Base-by-base conservation (phyloP, 92 coral and sea anemone species). In the Ricordea florida region DNA sequence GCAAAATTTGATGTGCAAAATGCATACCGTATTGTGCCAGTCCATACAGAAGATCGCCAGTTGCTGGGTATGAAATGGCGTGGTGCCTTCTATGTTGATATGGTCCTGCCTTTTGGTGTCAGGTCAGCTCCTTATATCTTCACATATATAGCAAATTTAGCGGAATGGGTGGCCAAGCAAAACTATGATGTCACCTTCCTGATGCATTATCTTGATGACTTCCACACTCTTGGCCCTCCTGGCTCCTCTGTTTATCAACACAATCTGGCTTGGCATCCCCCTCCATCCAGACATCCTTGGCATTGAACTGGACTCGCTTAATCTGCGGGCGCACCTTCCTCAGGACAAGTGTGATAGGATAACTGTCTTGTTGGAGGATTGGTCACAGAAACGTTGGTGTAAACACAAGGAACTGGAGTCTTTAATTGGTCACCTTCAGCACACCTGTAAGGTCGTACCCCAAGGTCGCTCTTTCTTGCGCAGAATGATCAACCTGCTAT, bases 131-230 rank as follows among this genome's bases (percentile, higher is more conserved):
- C 47, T 13, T 42, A 42, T 3, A 42, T 42, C 14, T 42, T 42
- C 2, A 42, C 47, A 15, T 42, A 20, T 10, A 42, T 42, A 42
- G 80, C 50, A 30, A n/a, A 45, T 17, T 6, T 33, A 6, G 66
- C 37, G 16, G 67, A 70, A n/a, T 70, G 78, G 78, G 56, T 55
- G 16, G 1, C 41, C 1, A 24, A 35, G 18, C 41, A 56, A 14
- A 72, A 72, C 32, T 56, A 72, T 24, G 30, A 27, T 9, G n/a
- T 57, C 26, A 10, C 29, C 56, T 58, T 28, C 5, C 66, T 48
- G 40, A 47, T 68, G n/a, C 76, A 68, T 48, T 68, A 50, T 30
- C 37, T 50, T 40, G 69, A 57, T 57, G 79, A 72, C 57, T 72
- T 55, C 43, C 56, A 32, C 10, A 72, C 69, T n/a, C 14, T 49